These are phyloP conservation scores for Cataglyphis altisquamis DNA, from an alignment of 2,888 invertebrate genomes.

Conservation along the genomic window DNA sequence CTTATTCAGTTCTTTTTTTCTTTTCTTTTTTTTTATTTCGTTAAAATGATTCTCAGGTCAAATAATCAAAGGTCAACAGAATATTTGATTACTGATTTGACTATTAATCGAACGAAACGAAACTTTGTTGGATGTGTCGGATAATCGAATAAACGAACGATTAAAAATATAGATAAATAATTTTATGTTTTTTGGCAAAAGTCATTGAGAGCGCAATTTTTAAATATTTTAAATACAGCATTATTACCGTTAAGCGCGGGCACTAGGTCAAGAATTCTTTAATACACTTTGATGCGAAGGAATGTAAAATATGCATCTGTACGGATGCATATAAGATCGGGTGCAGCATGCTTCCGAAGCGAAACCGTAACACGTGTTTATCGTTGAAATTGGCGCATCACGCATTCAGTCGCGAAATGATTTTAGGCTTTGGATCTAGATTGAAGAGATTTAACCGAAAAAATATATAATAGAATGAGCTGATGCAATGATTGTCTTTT, in stretches of 20 bases:
- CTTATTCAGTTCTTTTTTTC: neutral
- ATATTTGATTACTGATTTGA: neutral
- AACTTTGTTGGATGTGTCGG: neutral
- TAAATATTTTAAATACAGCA: slow-evolving; percentile 26
- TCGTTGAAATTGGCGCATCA: neutral
- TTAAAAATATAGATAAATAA: neutral
- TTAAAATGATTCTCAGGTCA: neutral
- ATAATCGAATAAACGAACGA: neutral
- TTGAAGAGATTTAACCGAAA: neutral
- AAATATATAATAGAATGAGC: neutral
- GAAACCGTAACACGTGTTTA: slow-evolving; percentile 19
- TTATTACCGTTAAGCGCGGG: slow-evolving; percentile 63
- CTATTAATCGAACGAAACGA: neutral
- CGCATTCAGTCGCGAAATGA: slow-evolving; percentile 7
- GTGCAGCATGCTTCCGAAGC: neutral
- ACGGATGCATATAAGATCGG: slow-evolving; percentile 29
- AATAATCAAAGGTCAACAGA: neutral
- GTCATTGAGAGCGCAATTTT: slow-evolving; percentile 26
- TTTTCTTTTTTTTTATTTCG: neutral
- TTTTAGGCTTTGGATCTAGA: neutral
- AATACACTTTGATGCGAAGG: slow-evolving; percentile 58
- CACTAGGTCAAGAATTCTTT: slow-evolving; percentile 74
- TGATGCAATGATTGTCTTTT: neutral
- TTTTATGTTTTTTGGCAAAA: neutral
- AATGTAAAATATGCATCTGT: slow-evolving; percentile 41